phyloP scores from a whole-genome alignment of 2,113 vertebrate genomes.

The Megaptera novaeangliae region DNA sequence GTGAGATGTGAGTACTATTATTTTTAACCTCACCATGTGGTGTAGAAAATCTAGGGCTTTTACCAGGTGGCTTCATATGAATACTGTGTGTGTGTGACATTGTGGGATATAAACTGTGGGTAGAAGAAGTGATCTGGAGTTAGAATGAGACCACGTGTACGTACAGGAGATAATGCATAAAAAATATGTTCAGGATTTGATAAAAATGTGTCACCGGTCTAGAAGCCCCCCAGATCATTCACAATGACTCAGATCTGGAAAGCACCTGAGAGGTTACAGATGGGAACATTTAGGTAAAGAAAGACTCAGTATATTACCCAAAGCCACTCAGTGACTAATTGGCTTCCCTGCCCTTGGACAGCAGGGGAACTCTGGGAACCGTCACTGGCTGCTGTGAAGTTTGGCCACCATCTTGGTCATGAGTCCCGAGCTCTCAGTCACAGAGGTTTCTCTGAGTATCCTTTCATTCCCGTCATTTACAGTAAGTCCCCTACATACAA shows the following conservation, averaged over 20 bases:
- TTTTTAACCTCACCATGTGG: not conserved
- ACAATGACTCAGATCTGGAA: fast-evolving
- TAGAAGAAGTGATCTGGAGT: fast-evolving
- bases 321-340: fast-evolving
- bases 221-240: not conserved
- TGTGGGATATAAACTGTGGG: fast-evolving
- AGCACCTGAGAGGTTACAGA: fast-evolving
- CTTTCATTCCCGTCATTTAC: fast-evolving
- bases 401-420: fast-evolving
- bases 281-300: fast-evolving
- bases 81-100: fast-evolving
- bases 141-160: fast-evolving
- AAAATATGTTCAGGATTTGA: fast-evolving
- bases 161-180: fast-evolving
- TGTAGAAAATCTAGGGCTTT: fast-evolving
- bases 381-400: fast-evolving
- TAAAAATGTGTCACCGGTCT: too few species aligned
- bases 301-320: fast-evolving
- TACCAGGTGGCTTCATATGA: fast-evolving
- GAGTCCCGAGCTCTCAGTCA: too few species aligned
- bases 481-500: too few species aligned
- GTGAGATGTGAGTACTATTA: fast-evolving
- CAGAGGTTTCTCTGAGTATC: not conserved
- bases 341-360: fast-evolving
- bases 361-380: fast-evolving